Evolutionary conservation across 1,140 invertebrate genomes (phyloP), one percentile per base, ranked within the genome.

Genomic region (Macrotrachela quadricornifera): DNA sequence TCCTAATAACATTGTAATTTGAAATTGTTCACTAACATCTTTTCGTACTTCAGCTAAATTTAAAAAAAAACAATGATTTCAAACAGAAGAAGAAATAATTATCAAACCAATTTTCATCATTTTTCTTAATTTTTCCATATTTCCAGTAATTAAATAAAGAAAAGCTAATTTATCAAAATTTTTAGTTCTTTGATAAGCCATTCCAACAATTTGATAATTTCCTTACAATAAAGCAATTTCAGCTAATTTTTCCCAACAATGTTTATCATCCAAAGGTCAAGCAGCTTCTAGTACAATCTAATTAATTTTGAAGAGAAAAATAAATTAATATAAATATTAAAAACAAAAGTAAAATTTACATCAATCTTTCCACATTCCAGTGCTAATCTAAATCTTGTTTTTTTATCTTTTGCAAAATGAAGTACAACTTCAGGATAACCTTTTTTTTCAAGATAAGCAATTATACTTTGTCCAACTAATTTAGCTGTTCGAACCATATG

Each of bases 361-460:
- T 97, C 90, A 63, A 97, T 91, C 67, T 97, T 96, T 10, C 90
- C 88, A 71, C 94, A 99, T 71, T 99, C 91, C 11, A 99, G 68
- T 0, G 94, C 92, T 47, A 99, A 68, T 3, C 85, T 82, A 68
- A 99, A 91, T 44, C 91, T 75, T 0, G 92, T 99, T 62, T 92
- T 94, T 58, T 96, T 86, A 66, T 99, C 92, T 69, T 97, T 97
- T 0, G 99, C 94, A 73, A 99, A 99, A 67, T 99, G 91, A 10
- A 99, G 72, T 0, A 94, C 94, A n/a, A 99, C 88, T 73, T 99
- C 94, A 0, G 94, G 94, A 70, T 97, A 99, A 0, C 94, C 91
- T 73, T 99, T 97, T 69, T 96, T 90, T 70, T 99, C 91, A 43
- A 99, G 72, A 67, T 97, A 99, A 0, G 90, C 85, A 63, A 99